A percentile compares a stretch with the other conserved stretches of the same genome.
phyloP scores from a whole-genome alignment of 2,113 vertebrate species.

The Bubo bubo region DNA sequence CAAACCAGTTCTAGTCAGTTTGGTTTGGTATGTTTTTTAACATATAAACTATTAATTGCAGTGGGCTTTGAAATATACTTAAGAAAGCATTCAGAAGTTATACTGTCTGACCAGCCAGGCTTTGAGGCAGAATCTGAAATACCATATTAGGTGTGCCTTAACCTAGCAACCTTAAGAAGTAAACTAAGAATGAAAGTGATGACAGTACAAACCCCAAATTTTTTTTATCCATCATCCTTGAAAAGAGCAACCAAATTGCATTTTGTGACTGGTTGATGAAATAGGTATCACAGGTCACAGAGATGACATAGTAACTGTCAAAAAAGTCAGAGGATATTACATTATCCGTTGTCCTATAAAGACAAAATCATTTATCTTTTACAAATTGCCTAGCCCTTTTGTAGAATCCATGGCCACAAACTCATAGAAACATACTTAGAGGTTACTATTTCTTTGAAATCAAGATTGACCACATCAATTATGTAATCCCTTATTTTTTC shows the following conservation, averaged over 20 bases:
- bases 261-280: not conserved
- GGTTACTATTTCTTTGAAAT: not conserved
- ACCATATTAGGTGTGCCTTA: not conserved
- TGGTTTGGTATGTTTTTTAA: not conserved
- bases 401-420: not conserved
- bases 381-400: not conserved
- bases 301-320: not conserved
- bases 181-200: not conserved
- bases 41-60: not conserved
- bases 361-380: not conserved
- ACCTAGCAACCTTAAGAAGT: not conserved
- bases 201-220: not conserved
- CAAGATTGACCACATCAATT: not conserved
- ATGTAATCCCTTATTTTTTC: not conserved
- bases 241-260: not conserved
- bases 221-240: not conserved
- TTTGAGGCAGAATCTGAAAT: not conserved
- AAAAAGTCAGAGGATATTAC: not conserved
- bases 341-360: not conserved
- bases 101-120: not conserved
- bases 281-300: not conserved
- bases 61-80: not conserved
- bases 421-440: not conserved
- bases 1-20: not conserved
- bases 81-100: not conserved